Conservation (phyloP, 2,888 invertebrate species). For the Meandrusa payeni region DNA sequence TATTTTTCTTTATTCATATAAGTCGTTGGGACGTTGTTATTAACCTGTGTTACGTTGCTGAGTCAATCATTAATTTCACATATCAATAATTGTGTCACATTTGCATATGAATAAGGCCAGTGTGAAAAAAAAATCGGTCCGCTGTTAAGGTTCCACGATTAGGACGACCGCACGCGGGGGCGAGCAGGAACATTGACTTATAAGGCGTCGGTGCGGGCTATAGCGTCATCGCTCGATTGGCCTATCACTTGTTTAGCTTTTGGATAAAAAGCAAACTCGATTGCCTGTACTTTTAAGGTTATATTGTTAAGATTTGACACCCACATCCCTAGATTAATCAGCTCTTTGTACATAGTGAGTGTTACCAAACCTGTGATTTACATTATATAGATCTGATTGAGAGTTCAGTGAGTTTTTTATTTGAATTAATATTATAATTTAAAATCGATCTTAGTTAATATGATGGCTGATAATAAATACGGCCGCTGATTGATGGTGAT, state of each 20-base stretch:
- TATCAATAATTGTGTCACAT: conserved; percentile 33
- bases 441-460: no score
- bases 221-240: conserved; percentile 69
- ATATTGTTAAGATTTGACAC: conserved; percentile 57
- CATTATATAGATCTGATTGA: conserved; percentile 7
- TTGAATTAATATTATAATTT: no score
- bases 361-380: conserved; percentile 26
- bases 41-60: no score
- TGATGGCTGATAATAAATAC: no score
- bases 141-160: conserved; percentile 49
- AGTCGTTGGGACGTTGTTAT: no score
- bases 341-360: conserved; percentile 27
- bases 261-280: conserved; percentile 53
- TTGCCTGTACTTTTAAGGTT: conserved; percentile 64
- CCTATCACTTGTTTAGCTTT: conserved; percentile 52
- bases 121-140: conserved; percentile 54
- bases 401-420: not conserved
- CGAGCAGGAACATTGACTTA: conserved; percentile 73
- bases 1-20: no score
- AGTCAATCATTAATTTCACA: no score
- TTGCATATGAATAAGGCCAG: conserved; percentile 52
- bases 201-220: conserved; percentile 56
- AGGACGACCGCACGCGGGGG: conserved; percentile 58
- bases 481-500: no score
- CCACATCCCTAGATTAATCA: conserved; percentile 42